phyloP scores from a whole-genome alignment of 2,797 vertebrate genomes.

The Danio jaintianensis region DNA sequence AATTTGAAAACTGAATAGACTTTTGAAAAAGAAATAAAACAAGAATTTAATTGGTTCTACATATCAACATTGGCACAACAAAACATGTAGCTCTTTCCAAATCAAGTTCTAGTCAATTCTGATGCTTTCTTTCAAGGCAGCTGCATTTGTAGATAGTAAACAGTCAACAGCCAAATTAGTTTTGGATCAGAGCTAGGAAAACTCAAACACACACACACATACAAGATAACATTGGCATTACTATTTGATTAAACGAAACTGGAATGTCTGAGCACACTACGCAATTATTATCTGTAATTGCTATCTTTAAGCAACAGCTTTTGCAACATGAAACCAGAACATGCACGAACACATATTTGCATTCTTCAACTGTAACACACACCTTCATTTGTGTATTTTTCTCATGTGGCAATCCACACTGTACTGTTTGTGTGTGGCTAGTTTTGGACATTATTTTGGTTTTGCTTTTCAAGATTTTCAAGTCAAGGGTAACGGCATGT shows the following conservation, averaged over 20 bases:
- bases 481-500: slow-evolving; percentile 44
- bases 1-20: not conserved
- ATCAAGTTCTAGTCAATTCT: not conserved
- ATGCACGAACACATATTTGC: slow-evolving; percentile 11
- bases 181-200: not conserved
- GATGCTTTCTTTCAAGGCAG: not conserved
- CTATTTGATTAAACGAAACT: not conserved
- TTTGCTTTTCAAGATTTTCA: not conserved
- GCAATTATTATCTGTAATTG: not conserved
- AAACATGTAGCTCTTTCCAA: not conserved
- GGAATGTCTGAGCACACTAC: slow-evolving; percentile 5
- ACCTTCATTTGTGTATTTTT: slow-evolving; percentile 33
- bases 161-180: not conserved
- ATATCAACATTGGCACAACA: not conserved
- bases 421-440: slow-evolving; percentile 51
- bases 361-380: not conserved
- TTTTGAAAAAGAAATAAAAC: not conserved
- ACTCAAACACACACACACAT: not conserved
- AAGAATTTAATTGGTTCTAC: not conserved
- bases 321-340: slow-evolving; percentile 6
- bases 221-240: not conserved
- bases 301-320: not conserved
- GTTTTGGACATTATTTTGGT: slow-evolving; percentile 5
- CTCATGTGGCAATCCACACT: slow-evolving; percentile 1
- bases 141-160: not conserved